Evolutionary conservation across 2,113 vertebrate species (phyloP), one percentile per base, ranked within the genome.

Genomic region (Choloepus hoffmanni): DNA sequence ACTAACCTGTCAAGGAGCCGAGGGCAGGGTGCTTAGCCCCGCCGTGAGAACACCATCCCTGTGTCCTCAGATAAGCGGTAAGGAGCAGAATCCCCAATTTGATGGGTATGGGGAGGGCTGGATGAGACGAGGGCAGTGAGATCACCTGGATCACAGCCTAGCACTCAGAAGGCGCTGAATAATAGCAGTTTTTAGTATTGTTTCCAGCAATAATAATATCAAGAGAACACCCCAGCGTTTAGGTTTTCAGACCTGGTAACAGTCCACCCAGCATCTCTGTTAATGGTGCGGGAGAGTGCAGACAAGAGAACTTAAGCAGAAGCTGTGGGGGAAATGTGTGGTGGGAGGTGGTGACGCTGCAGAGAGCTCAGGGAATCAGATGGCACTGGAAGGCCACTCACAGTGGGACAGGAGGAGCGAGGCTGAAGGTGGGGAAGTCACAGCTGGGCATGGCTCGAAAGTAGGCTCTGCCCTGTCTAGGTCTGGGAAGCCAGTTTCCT

Each of bases 341-440:
- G n/a, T 26, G 63, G 48, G 12, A 77, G 33, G 58, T 24, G n/a
- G 68, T 26, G 30, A 36, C 11, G 23, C 16, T 21, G 48, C 33
- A 72, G 82, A 78, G 14, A 95, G 36, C 48, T 40, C 21, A 1
- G 40, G 14, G 3, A 92, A 91, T 50, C 43, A 73, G 12, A 87
- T 65, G 45, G 6, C 60, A 23, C 28, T 33, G n/a, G 63, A 85
- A 90, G 48, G 14, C 7, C 5, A 48, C 26, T 45, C 26, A 50
- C 0, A 0, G 33, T 9, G 33, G 3, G 9, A 58, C 13, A 19
- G 3, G 24, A 89, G 58, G 30, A 77, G 6, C n/a, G 19, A 82
- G 43, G 23, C 12, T 23, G 23, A 12, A 4, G 70, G 16, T 3
- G 55, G 48, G 90, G 23, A 77, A n/a, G 62, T 4, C 0, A 36